Percentiles rank a stretch among this genome's conserved stretches.
Conservation (phyloP, 2,113 vertebrate genomes). For the Tachycineta bicolor region DNA sequence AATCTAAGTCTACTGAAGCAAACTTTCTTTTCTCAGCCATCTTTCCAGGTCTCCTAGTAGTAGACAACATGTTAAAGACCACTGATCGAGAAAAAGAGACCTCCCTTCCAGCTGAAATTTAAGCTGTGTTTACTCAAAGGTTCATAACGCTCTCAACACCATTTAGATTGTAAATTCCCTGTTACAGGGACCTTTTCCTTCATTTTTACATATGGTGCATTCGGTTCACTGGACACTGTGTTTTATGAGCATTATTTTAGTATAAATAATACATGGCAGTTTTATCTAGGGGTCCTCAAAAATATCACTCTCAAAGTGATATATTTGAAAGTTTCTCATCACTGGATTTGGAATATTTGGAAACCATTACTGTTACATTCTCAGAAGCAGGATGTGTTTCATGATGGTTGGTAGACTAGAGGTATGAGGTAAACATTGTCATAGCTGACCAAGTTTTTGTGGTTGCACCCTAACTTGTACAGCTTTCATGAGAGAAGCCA, state of each 20-base stretch:
- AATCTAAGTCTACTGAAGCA: not conserved
- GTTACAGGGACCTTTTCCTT: not conserved
- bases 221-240: not conserved
- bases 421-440: not conserved
- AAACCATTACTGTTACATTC: not conserved
- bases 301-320: not conserved
- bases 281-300: not conserved
- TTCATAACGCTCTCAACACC: not conserved
- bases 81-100: not conserved
- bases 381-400: not conserved
- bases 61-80: not conserved
- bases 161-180: not conserved
- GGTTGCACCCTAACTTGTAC: not conserved
- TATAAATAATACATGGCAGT: not conserved
- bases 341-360: not conserved
- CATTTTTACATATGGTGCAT: not conserved
- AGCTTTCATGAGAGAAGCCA: constrained; percentile 12
- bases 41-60: not conserved
- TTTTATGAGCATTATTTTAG: not conserved
- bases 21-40: not conserved
- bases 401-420: not conserved
- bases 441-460: not conserved
- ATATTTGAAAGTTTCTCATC: not conserved
- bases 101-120: not conserved
- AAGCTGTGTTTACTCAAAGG: not conserved